Conservation (phyloP, 2,797 vertebrate species). For the Lepus townsendii region DNA sequence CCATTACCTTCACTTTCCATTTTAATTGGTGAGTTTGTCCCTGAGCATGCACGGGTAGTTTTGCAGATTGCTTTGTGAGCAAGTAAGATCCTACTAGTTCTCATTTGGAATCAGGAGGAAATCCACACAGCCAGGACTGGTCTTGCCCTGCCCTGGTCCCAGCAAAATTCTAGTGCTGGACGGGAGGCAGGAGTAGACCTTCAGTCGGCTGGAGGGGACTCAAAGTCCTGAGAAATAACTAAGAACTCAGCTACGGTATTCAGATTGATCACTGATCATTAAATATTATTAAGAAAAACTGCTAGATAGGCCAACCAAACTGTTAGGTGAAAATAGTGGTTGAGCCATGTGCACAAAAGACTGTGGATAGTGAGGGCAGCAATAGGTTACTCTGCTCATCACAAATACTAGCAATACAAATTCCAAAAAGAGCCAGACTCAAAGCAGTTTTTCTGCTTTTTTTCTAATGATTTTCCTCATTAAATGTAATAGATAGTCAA, state of each 20-base stretch:
- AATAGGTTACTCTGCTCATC: fast-evolving
- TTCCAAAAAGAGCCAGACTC: neutral
- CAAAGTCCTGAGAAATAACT: neutral
- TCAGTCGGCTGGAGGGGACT: neutral
- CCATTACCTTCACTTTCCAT: neutral
- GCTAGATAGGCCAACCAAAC: neutral
- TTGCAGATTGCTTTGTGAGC: neutral
- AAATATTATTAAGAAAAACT: neutral
- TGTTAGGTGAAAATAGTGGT: neutral
- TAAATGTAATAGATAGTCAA: neutral
- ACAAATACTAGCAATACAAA: too few relatives aligned
- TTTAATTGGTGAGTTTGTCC: neutral
- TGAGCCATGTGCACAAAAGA: neutral
- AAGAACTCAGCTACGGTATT: neutral
- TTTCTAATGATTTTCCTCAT: too few relatives aligned
- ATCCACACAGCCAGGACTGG: neutral
- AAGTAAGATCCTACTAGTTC: neutral
- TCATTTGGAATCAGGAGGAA: neutral
- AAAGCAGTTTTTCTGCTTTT: neutral
- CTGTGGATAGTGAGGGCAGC: fast-evolving
- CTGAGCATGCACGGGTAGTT: neutral
- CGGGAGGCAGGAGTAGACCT: neutral
- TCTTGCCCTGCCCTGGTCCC: neutral
- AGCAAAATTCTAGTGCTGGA: neutral
- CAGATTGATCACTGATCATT: neutral